Percentiles rank a stretch among this genome's conserved stretches.
Evolutionary conservation across 2,797 vertebrate species (phyloP).

Genomic region (Megaceryle alcyon): DNA sequence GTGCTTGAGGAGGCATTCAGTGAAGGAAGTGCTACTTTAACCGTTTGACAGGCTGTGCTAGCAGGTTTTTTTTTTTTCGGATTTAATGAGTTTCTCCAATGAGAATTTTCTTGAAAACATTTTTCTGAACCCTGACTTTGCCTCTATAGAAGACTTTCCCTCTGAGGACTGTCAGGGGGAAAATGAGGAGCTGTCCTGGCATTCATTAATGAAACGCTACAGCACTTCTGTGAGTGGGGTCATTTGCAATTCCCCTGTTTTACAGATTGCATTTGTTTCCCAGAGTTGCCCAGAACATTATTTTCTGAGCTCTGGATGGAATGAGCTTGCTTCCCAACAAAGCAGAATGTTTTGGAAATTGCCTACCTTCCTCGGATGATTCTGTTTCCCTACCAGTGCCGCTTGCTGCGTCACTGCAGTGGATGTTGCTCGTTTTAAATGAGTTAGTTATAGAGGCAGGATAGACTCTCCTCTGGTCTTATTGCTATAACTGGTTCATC

Average conservation of each 20-base stretch:
- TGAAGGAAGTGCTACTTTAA: not conserved
- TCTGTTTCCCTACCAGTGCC: not conserved
- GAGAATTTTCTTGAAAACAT: not conserved
- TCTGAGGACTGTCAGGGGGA: not conserved
- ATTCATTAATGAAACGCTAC: rapidly evolving
- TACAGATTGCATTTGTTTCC: not conserved
- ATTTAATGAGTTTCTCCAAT: not conserved
- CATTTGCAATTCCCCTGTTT: not conserved
- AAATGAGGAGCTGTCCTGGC: not conserved
- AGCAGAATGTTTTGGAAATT: not conserved
- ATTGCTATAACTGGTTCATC: not conserved
- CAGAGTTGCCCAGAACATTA: not conserved
- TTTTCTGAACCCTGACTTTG: not conserved
- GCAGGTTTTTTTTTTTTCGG: not conserved
- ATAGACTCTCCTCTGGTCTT: not conserved
- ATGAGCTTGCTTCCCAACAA: not conserved
- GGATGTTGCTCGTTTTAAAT: not conserved
- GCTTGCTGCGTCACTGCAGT: not conserved
- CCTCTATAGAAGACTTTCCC: not conserved
- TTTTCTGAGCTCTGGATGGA: not conserved
- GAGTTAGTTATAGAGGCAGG: not conserved
- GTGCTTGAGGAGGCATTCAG: not conserved
- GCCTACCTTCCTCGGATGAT: not conserved
- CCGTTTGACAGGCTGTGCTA: not conserved
- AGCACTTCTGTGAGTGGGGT: rapidly evolving